Conservation (phyloP, 2,113 vertebrate genomes). For the Pteropus alecto region DNA sequence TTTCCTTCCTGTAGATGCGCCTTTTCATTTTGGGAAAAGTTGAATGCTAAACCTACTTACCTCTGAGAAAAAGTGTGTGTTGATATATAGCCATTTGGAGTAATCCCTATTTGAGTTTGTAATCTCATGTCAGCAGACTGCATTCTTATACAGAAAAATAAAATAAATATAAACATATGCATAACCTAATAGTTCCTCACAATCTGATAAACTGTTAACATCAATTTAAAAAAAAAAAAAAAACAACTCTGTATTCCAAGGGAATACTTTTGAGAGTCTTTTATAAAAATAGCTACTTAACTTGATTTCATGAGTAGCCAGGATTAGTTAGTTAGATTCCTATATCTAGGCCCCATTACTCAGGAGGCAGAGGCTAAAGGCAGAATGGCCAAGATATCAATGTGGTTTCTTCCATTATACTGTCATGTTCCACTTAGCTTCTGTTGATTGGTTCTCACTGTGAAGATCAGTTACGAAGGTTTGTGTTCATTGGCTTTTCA, state of each 20-base stretch:
- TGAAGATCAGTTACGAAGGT: not conserved
- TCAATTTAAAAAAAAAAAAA: not conserved
- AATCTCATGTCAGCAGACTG: not conserved
- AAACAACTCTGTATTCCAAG: not conserved
- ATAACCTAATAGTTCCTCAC: not conserved
- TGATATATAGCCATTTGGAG: not conserved
- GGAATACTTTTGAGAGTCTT: not conserved
- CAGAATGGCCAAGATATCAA: not conserved
- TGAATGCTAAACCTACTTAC: not conserved
- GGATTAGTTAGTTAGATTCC: not conserved
- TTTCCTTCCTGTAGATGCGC: not conserved
- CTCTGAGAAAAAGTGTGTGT: not conserved
- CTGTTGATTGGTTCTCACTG: not conserved
- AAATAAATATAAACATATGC: not conserved
- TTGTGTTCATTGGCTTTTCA: not conserved
- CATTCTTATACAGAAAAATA: constrained; percentile 16
- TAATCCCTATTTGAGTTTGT: not conserved
- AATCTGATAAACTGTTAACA: not conserved
- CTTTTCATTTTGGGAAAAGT: not conserved
- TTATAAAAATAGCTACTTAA: constrained; percentile 12
- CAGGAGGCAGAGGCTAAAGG: not conserved
- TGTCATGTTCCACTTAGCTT: not conserved
- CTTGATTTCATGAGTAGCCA: not conserved
- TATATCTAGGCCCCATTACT: not conserved
- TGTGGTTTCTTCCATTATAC: not conserved